Evolutionary conservation across 2,113 vertebrate genomes (phyloP).

Genomic region (Caranx melampygus): DNA sequence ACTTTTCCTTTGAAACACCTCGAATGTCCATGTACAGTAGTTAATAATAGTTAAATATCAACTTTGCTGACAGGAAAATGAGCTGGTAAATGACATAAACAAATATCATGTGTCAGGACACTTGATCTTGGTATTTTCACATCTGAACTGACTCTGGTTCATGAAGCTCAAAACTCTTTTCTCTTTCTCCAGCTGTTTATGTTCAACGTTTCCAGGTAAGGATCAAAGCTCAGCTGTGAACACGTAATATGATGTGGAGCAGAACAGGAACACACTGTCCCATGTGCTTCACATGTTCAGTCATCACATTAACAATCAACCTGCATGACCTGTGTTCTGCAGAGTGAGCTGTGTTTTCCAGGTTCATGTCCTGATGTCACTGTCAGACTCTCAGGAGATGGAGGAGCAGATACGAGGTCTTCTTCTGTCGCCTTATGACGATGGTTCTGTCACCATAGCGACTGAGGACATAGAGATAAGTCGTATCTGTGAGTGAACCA

Average conservation of each 20-base stretch:
- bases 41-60: no score
- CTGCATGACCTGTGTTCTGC: conserved; percentile 7
- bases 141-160: not conserved
- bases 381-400: conserved; percentile 51
- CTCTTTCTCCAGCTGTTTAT: conserved; percentile 29
- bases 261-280: not conserved
- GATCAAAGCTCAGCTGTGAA: not conserved
- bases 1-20: no score
- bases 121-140: not conserved
- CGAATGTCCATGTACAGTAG: no score
- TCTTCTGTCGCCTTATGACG: conserved; percentile 60
- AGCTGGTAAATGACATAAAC: not conserved
- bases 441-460: conserved; percentile 43
- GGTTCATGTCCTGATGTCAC: conserved; percentile 63
- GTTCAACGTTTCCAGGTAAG: conserved; percentile 55
- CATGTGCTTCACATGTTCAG: not conserved
- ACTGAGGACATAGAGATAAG: conserved; percentile 71
- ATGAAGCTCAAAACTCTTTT: not conserved
- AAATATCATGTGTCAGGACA: not conserved
- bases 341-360: conserved; percentile 80
- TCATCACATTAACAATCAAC: not conserved
- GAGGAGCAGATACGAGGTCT: conserved; percentile 51
- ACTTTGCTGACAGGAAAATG: no score
- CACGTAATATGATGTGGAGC: not conserved
- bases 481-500: conserved; percentile 75